These are phyloP conservation scores for Proctacanthus coquilletti DNA, from an alignment of 1,140 invertebrate genomes.

Conservation along the genomic window DNA sequence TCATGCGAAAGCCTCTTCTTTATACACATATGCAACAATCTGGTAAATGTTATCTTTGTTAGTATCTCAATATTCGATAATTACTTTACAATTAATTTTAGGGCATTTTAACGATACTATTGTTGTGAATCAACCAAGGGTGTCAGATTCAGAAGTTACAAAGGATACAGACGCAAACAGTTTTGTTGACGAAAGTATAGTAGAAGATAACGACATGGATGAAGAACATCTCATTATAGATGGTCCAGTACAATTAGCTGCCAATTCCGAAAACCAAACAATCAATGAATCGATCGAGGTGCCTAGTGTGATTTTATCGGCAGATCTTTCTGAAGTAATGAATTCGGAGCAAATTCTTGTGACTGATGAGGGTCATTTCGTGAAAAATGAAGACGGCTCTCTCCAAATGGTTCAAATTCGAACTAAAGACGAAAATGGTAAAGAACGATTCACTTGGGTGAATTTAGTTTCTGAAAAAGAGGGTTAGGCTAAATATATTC, in stretches of 20 bases:
- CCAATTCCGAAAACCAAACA: not conserved
- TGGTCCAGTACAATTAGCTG: not conserved
- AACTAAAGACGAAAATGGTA: not conserved
- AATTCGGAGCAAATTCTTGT: not conserved
- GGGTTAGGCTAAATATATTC: not conserved
- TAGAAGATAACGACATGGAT: not conserved
- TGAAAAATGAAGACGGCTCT: not conserved
- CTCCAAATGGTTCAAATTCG: not conserved
- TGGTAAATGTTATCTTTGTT: conserved; percentile 15
- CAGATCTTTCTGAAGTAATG: not conserved
- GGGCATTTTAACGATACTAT: conserved; percentile 61
- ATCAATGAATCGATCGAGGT: not conserved
- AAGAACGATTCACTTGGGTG: not conserved
- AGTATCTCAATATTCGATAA: not conserved
- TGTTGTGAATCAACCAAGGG: conserved; percentile 63
- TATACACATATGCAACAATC: conserved; percentile 59
- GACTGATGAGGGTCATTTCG: not conserved
- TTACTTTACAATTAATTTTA: conserved; percentile 13
- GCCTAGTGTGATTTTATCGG: too few species aligned
- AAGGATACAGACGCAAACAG: not conserved
- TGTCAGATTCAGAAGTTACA: not conserved
- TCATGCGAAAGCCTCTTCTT: conserved; percentile 67
- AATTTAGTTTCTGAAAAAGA: not conserved
- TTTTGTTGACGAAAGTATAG: not conserved
- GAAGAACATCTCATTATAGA: not conserved